Base-by-base conservation (phyloP, 2,888 invertebrate species). In the Uropetala carovei region DNA sequence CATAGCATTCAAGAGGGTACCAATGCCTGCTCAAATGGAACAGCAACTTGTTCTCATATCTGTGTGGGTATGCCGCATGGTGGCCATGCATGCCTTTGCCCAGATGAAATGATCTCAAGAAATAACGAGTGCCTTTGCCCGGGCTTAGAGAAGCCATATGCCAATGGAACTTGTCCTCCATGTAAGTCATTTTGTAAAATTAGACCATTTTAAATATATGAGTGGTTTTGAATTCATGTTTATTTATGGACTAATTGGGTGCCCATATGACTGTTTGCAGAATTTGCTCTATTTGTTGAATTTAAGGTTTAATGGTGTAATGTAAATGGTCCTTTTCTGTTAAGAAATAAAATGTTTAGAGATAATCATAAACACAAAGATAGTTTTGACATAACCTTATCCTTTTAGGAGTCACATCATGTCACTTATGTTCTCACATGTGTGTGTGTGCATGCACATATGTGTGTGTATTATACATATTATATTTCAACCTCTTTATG, bases 1-100 rank as follows among this genome's bases (percentile, higher is more conserved):
- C 97, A 97, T 94, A 97, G 97, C 93, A 95, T 97, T 30, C 98
- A 98, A 94, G 96, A 96, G 83, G 98, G 98, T 0, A 96, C 96
- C 18, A 98, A 98, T 94, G 96, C 96, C 0, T 98, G 98, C 94
- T 95, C 96, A 0, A 96, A 96, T 82, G 96, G 95, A 0, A 64
- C 93, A 10, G 64, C 89, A 18, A 94, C 94, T 0, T 98, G 98
- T 93, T 96, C 97, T 0, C 97, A 97, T 93, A 95, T 98, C 93
- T 98, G 99, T 94, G 96, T 98, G 10, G 97, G 97, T 0, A 96
- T 96, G 14, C 98, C 98, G 0, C 96, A 96, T 27, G 96, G 96
- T 92, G 96, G 95, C 0, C 96, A 96, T 94, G 96, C 96, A 7
- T 98, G 98, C 94, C 95, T 98, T 2, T 99, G 98, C 94, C 98